Conservation (phyloP, 2,797 vertebrate species). For the Arrhamphus sclerolepis region DNA sequence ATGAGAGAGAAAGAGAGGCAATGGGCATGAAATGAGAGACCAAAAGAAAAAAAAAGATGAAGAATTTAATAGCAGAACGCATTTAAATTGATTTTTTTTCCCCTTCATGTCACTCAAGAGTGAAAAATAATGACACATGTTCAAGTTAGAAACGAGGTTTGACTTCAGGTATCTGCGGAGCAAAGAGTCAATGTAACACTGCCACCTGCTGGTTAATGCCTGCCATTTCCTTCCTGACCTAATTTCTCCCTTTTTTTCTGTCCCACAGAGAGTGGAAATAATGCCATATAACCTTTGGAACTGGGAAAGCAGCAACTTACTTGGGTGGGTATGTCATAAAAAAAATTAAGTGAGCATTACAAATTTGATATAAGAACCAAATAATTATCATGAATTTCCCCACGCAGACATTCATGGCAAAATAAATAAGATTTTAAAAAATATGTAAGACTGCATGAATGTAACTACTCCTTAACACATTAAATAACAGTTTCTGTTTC, state of each 20-base stretch:
- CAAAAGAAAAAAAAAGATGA: too few relatives aligned
- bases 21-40: too few relatives aligned
- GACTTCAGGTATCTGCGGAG: neutral
- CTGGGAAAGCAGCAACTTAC: slow-evolving; percentile 15
- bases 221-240: neutral
- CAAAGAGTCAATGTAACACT: slow-evolving; percentile 20
- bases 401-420: too few relatives aligned
- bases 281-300: slow-evolving; percentile 62
- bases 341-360: neutral
- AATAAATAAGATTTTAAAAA: too few relatives aligned
- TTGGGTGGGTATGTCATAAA: slow-evolving; percentile 29
- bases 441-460: too few relatives aligned
- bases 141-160: slow-evolving; percentile 5
- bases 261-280: slow-evolving; percentile 72
- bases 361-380: too few relatives aligned
- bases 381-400: too few relatives aligned
- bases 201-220: slow-evolving; percentile 53
- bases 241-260: neutral
- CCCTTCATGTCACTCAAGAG: slow-evolving; percentile 12
- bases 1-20: slow-evolving; percentile 1
- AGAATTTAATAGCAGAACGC: too few relatives aligned
- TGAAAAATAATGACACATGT: slow-evolving; percentile 41
- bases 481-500: too few relatives aligned
- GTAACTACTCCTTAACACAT: too few relatives aligned
- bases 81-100: slow-evolving; percentile 10